A percentile compares a stretch with the other conserved stretches of the same genome.
Conservation (phyloP, 1,140 invertebrate genomes). For the Heterodera schachtii region DNA sequence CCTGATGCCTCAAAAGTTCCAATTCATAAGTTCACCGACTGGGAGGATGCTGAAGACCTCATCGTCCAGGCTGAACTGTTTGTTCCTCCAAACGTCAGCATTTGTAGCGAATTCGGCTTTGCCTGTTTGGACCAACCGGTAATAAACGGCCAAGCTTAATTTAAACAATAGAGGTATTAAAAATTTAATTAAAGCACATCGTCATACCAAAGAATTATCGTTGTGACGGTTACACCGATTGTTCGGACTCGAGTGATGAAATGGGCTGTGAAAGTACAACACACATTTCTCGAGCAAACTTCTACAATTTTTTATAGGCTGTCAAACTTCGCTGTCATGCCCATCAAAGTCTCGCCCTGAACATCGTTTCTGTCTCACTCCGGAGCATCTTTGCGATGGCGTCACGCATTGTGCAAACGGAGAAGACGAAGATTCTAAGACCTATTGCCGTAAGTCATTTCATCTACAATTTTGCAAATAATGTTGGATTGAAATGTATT, state of each 20-base stretch:
- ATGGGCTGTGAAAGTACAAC: slow-evolving; percentile 40
- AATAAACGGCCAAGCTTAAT: neutral
- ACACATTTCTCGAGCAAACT: neutral
- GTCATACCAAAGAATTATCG: slow-evolving; percentile 44
- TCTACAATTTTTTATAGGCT: slow-evolving; percentile 16
- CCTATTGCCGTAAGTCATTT: slow-evolving; percentile 45
- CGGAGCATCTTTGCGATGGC: slow-evolving; percentile 44
- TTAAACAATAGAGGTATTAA: neutral
- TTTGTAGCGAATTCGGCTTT: slow-evolving; percentile 47
- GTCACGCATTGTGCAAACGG: slow-evolving; percentile 37
- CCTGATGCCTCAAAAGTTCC: neutral
- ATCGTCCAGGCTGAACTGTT: slow-evolving; percentile 8
- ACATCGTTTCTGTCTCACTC: slow-evolving; percentile 35
- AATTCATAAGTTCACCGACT: slow-evolving; percentile 23
- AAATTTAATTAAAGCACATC: slow-evolving; percentile 19
- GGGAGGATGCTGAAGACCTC: slow-evolving; percentile 12
- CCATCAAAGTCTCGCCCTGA: slow-evolving; percentile 27
- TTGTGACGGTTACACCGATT: slow-evolving; percentile 47
- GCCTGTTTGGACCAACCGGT: slow-evolving; percentile 45
- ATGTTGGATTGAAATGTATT: neutral
- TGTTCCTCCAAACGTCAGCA: slow-evolving; percentile 44
- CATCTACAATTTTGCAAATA: neutral
- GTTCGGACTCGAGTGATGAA: slow-evolving; percentile 46
- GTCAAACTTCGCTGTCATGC: slow-evolving; percentile 47
- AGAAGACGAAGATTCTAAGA: slow-evolving; percentile 37